A percentile compares a stretch with the other conserved stretches of the same genome.
Evolutionary conservation across 2,113 vertebrate species (phyloP).

Genomic region (Nycticryphes semicollaris): DNA sequence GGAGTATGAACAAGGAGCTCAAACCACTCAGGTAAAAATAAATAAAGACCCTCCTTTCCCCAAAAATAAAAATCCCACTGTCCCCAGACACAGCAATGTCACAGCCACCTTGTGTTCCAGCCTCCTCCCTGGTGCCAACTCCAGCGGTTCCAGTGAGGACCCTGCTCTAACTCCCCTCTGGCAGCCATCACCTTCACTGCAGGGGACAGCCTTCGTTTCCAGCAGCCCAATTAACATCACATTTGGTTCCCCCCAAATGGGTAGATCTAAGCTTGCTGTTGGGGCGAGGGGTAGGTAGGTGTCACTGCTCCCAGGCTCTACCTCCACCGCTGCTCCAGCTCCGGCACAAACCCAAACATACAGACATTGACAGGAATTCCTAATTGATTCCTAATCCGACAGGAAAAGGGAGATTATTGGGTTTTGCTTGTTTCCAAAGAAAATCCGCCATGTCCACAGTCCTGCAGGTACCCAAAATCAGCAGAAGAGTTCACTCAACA

Average conservation of each 20-base stretch:
- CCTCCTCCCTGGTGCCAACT: background rate
- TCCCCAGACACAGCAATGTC: background rate
- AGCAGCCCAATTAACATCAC: background rate
- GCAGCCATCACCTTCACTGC: accelerated
- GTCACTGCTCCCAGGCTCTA: background rate
- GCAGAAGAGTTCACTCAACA: background rate
- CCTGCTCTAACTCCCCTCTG: background rate
- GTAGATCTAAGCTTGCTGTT: background rate
- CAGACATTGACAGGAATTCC: background rate
- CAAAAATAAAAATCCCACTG: background rate
- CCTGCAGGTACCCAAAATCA: background rate
- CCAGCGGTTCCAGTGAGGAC: background rate
- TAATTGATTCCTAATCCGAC: background rate
- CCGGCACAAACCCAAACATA: background rate
- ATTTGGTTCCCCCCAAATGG: background rate
- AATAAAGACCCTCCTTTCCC: no score
- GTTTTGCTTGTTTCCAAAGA: background rate
- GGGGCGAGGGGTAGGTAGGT: background rate
- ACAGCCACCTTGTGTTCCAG: accelerated
- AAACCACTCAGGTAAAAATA: no score
- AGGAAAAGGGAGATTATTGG: no score
- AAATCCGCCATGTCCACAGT: background rate
- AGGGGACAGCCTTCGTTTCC: background rate
- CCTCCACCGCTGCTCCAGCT: background rate
- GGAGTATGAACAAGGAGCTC: accelerated